Evolutionary conservation across 64 coral and sea anemone genomes (phyloP), one percentile per base, ranked within the genome.

Genomic region (Porites australiensis): DNA sequence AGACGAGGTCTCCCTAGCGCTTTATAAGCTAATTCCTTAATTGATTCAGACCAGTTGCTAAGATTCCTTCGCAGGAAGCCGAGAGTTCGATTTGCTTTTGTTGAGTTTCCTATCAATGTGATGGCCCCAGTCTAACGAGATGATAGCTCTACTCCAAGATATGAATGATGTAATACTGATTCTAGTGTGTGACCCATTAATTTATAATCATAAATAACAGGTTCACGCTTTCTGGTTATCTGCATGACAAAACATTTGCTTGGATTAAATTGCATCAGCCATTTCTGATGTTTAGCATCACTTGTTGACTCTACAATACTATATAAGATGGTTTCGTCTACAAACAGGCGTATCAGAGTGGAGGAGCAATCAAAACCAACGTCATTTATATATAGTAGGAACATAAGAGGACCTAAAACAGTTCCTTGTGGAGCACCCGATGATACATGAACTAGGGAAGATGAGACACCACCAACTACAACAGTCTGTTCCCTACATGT

Each of bases 391-490:
- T 77, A n/a, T n/a, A n/a, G n/a, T n/a, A n/a, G n/a, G n/a, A n/a
- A n/a, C n/a, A n/a, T n/a, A n/a, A n/a, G n/a, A n/a, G n/a, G n/a
- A n/a, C n/a, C n/a, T n/a, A n/a, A n/a, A n/a, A n/a, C n/a, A n/a
- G n/a, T n/a, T n/a, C 75, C 75, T 76, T 87, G 83, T 8, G 72
- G 87, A n/a, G 77, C 87, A 88, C 87, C 86, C 54, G 86, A 88
- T 58, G 27, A 57, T 22, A 77, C 87, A 62, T 64, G 14, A 62
- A 75, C 74, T 88, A 72, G 52, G 14, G 20, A 44, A 77, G 86
- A 77, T 61, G 45, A 88, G 68, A 19, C 86, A 76, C 86, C 86
- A 74, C 77, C 74, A 74, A 88, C 72, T 62, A 63, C 23, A 60
- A 88, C 72, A 10, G 53, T 61, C 74, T 88, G 71, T 75, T 88